These are phyloP conservation scores for Kryphioiulus occultus DNA, from an alignment of 2,888 invertebrate species.

Conservation along the genomic window DNA sequence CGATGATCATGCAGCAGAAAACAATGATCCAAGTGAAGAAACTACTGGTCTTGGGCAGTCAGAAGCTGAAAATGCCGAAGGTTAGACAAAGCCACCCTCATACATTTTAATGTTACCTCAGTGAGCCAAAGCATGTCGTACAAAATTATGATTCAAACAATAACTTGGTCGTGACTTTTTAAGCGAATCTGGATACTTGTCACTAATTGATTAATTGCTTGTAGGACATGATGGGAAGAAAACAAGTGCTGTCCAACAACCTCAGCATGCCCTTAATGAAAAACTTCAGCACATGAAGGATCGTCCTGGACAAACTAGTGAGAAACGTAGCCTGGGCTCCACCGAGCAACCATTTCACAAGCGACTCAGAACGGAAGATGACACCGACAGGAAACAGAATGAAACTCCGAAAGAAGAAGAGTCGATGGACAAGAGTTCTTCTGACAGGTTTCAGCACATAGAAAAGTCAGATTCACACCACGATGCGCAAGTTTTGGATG, in stretches of 20 bases:
- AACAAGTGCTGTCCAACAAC: conserved; percentile 11
- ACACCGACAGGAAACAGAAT: conserved; percentile 68
- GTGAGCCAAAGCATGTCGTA: too few species aligned
- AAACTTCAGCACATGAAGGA: conserved; percentile 50
- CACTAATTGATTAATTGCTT: background rate
- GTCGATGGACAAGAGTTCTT: conserved; percentile 56
- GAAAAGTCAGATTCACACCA: conserved; percentile 72
- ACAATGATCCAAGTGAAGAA: conserved; percentile 56
- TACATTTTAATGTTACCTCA: too few species aligned
- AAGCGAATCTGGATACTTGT: background rate
- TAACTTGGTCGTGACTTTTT: too few species aligned
- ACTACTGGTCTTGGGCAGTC: conserved; percentile 63
- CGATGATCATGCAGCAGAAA: conserved; percentile 53
- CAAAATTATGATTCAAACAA: too few species aligned
- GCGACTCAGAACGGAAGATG: conserved; percentile 53
- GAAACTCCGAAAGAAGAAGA: conserved; percentile 61
- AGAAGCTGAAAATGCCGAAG: conserved; percentile 64
- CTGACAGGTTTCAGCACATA: conserved; percentile 65
- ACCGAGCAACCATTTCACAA: conserved; percentile 42
- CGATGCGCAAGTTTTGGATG: conserved; percentile 71
- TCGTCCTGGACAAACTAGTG: conserved; percentile 76
- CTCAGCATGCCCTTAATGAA: background rate
- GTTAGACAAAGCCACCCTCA: conserved; percentile 56
- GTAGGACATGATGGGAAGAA: conserved; percentile 41
- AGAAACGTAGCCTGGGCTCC: conserved; percentile 73